Conservation (phyloP, 2,797 vertebrate genomes). For the Gymnothorax reevesii region DNA sequence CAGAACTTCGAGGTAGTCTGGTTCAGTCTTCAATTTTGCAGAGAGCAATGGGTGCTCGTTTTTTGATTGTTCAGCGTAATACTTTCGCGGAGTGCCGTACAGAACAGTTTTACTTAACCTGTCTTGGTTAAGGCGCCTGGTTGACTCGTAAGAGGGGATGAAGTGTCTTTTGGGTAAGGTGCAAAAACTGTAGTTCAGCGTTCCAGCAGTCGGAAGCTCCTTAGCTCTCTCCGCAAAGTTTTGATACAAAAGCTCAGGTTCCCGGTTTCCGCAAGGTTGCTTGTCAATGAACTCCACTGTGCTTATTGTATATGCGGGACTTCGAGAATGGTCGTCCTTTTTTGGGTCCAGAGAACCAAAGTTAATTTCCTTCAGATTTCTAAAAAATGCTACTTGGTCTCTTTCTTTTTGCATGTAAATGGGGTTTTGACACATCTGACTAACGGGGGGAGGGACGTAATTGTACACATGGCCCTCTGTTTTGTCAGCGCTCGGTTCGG, state of each 20-base stretch:
- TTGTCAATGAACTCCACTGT: constrained; percentile 89
- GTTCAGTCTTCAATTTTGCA: constrained; percentile 91
- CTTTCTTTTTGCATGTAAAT: constrained; percentile 98
- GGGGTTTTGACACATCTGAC: constrained; percentile 98
- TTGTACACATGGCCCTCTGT: constrained; percentile 91
- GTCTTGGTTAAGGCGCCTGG: constrained; percentile 88
- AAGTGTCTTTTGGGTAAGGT: constrained; percentile 97
- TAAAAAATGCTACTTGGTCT: constrained; percentile 88
- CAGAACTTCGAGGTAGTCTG: constrained; percentile 99
- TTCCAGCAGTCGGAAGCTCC: constrained; percentile 82
- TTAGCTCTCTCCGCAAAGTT: constrained; percentile 88
- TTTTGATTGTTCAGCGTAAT: constrained; percentile 84
- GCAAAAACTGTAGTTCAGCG: constrained; percentile 94
- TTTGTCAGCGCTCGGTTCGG: constrained; percentile 80
- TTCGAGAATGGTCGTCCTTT: constrained; percentile 78
- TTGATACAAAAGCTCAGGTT: constrained; percentile 90
- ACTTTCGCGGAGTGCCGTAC: constrained; percentile 95
- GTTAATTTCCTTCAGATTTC: constrained; percentile 89
- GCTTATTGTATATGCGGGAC: constrained; percentile 90
- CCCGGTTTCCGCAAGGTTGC: constrained; percentile 64
- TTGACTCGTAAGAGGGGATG: constrained; percentile 82
- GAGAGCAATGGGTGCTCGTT: constrained; percentile 87
- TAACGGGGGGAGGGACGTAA: constrained; percentile 90
- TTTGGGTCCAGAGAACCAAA: constrained; percentile 81
- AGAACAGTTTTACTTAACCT: constrained; percentile 91